Conservation (phyloP, 1,140 invertebrate genomes). For the Carposina sasakii region DNA sequence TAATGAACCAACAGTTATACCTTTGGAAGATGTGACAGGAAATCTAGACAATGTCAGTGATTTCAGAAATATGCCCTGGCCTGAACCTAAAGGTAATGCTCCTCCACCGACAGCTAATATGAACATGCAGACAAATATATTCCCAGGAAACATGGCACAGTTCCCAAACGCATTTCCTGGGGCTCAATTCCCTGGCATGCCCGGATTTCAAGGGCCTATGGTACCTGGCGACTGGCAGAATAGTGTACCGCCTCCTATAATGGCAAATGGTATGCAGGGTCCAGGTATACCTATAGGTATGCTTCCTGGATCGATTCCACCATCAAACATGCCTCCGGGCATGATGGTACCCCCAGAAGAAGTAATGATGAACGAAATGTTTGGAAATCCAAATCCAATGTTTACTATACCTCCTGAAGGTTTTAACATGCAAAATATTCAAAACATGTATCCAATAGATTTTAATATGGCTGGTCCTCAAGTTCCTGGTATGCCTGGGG, state of each 20-base stretch:
- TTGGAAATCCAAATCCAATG: constrained; percentile 63
- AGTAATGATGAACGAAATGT: constrained; percentile 73
- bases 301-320: constrained; percentile 34
- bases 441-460: constrained; percentile 61
- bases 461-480: constrained; percentile 56
- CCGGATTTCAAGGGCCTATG: constrained; percentile 54
- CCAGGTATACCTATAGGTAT: constrained; percentile 38
- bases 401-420: constrained; percentile 50
- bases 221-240: constrained; percentile 55
- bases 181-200: constrained; percentile 49
- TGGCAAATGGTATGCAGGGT: constrained; percentile 41
- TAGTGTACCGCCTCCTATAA: constrained; percentile 49
- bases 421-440: constrained; percentile 60
- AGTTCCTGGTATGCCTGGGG: constrained; percentile 45
- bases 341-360: constrained; percentile 60
- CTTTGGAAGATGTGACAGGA: constrained; percentile 88
- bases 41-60: constrained; percentile 86
- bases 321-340: constrained; percentile 44
- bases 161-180: constrained; percentile 62
- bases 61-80: constrained; percentile 83
- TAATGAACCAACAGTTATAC: constrained; percentile 86
- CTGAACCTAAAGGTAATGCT: constrained; percentile 81
- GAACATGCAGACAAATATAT: constrained; percentile 61
- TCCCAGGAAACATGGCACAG: constrained; percentile 64
- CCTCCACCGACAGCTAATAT: constrained; percentile 46